Conservation (phyloP, 2,797 vertebrate genomes). For the Clarias platycephalus region DNA sequence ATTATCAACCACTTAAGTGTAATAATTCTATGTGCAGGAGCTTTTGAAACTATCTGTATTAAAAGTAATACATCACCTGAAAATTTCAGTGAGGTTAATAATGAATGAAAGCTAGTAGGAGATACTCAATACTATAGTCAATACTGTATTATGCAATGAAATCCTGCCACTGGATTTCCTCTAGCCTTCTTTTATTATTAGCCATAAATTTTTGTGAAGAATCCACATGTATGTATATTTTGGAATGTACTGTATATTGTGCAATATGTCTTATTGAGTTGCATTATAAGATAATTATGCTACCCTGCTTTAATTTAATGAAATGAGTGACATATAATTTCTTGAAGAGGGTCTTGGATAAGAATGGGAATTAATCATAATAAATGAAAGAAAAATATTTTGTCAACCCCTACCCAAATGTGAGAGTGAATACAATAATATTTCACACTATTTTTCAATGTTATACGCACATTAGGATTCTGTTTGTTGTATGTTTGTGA, state of each 20-base stretch:
- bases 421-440: background rate
- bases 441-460: conserved; percentile 34
- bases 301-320: conserved; percentile 18
- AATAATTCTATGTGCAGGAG: conserved; percentile 10
- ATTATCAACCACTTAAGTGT: conserved; percentile 17
- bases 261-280: conserved; percentile 25
- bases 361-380: background rate
- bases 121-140: background rate
- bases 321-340: conserved; percentile 10
- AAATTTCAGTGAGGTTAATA: conserved; percentile 3
- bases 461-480: conserved; percentile 46
- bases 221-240: conserved; percentile 27
- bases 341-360: background rate
- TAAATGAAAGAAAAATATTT: conserved; percentile 8
- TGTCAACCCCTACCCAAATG: conserved; percentile 33
- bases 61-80: conserved; percentile 2
- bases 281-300: background rate
- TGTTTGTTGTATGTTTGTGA: conserved; percentile 57
- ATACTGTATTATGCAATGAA: conserved; percentile 22
- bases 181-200: background rate
- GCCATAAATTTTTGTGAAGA: background rate
- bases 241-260: conserved; percentile 21
- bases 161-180: background rate
- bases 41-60: conserved; percentile 1
- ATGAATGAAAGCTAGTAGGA: conserved; percentile 8